These are phyloP conservation scores for Rhingia campestris DNA, from an alignment of 2,888 invertebrate genomes.

Conservation along the genomic window DNA sequence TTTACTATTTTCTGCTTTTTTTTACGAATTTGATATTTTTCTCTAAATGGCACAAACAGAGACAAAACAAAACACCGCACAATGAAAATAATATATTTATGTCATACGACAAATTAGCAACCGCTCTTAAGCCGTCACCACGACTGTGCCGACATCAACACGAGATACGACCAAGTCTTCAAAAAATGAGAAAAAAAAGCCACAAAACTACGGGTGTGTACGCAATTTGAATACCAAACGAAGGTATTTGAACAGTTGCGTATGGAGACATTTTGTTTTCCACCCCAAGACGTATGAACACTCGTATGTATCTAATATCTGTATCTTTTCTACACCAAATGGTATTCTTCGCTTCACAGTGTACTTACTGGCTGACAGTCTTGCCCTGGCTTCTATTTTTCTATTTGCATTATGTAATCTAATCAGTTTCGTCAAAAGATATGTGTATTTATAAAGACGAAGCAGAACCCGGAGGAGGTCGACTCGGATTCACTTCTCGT, in stretches of 20 bases:
- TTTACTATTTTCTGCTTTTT: neutral
- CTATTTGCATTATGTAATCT: conserved; percentile 69
- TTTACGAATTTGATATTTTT: conserved; percentile 32
- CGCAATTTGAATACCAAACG: conserved; percentile 64
- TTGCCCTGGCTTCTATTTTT: conserved; percentile 61
- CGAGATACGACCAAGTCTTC: conserved; percentile 31
- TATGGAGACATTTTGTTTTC: conserved; percentile 7
- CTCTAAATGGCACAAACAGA: conserved; percentile 19
- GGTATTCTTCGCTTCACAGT: conserved; percentile 23
- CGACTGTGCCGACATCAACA: conserved; percentile 22
- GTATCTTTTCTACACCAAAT: conserved; percentile 30
- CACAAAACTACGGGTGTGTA: conserved; percentile 48
- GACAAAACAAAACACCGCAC: conserved; percentile 32
- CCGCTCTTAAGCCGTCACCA: conserved; percentile 34
- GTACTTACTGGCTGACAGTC: conserved; percentile 4
- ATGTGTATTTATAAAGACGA: conserved; percentile 36
- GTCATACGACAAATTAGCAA: conserved; percentile 48
- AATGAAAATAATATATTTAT: conserved; percentile 29
- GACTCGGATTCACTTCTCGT: conserved; percentile 30
- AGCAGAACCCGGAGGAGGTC: conserved; percentile 32
- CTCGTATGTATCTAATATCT: neutral
- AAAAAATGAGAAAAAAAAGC: conserved; percentile 7
- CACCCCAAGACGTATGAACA: neutral
- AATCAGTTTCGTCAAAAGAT: conserved; percentile 65
- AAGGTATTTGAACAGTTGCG: conserved; percentile 51